These are phyloP conservation scores for Leptarthrus brevirostris DNA, from an alignment of 2,888 invertebrate genomes.

Conservation along the genomic window DNA sequence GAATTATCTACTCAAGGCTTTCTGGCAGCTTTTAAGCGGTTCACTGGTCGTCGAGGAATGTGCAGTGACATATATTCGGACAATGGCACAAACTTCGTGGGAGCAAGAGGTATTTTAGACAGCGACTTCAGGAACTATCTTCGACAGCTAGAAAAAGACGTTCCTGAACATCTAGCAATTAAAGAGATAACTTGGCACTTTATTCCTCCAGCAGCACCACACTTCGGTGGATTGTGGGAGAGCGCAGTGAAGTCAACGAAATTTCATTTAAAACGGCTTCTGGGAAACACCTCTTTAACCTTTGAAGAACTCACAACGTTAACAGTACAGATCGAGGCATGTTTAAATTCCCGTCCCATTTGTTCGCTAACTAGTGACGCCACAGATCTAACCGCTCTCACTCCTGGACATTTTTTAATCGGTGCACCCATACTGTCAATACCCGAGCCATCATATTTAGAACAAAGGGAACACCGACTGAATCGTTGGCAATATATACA, in stretches of 20 bases:
- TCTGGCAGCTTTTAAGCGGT: slow-evolving; percentile 51
- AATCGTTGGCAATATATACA: no score
- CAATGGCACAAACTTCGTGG: slow-evolving; percentile 46
- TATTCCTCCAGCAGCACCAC: no score
- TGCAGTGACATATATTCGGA: slow-evolving; percentile 44
- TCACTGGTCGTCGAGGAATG: slow-evolving; percentile 47
- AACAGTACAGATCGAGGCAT: no score
- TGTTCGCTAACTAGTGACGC: no score
- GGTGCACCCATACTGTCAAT: neutral
- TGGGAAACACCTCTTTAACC: no score
- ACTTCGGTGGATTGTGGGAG: no score
- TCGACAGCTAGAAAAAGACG: neutral
- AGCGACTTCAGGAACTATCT: neutral
- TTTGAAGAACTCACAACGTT: no score
- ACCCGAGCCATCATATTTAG: neutral
- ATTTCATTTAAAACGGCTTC: no score
- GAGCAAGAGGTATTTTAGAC: slow-evolving; percentile 19
- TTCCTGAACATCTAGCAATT: neutral
- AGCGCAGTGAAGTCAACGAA: no score
- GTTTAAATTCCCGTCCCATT: no score
- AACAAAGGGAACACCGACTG: no score
- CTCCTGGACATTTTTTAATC: slow-evolving; percentile 6
- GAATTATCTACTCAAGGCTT: slow-evolving; percentile 43
- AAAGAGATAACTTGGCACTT: slow-evolving; percentile 56
- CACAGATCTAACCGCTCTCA: no score